Evolutionary conservation across 2,797 vertebrate species (phyloP), one percentile per base, ranked within the genome.

Genomic region (Hapalemur alaotrensis): DNA sequence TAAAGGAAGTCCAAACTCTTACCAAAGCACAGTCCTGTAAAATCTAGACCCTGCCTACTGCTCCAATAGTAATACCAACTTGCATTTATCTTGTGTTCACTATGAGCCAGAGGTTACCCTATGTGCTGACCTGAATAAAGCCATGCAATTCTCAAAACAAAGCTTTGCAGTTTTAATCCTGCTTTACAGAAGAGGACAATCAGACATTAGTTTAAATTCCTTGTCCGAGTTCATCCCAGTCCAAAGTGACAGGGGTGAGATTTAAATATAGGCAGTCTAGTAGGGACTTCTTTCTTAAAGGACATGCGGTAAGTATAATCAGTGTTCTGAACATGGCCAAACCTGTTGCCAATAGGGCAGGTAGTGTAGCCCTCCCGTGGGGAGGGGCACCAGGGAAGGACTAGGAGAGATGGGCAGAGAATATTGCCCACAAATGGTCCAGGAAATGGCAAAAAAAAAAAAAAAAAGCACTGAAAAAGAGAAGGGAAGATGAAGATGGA

Each of bases 141-240:
- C 14, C 9, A 7, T 13, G 2, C 61, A 23, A 86, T 89, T 67
- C 32, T 96, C 54, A 65, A 59, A 94, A 72, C 82, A 93, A 80
- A 10, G n/a, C 30, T 65, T 63, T 84, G 10, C 3, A 4, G 1
- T 94, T 54, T 63, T 48, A 91, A 76, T 88, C 2, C 50, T 79
- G 15, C 46, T 89, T 95, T 38, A 30, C 43, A 43, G 63, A 84
- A 50, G 63, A 70, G 43, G 72, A 90, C 67, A 82, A 35, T 25
- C n/a, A 88, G 46, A n/a, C 3, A 23, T 54, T 80, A 30, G 9
- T 61, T 76, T 78, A 84, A 75, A 70, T 91, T 17, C 22, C 5
- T 69, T 84, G 41, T 35, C 72, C 70, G 59, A 80, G 70, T 5
- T 75, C 78, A 61, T 14, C 23, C 38, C 32, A 35, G 11, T 84